phyloP scores from a whole-genome alignment of 1,140 invertebrate genomes.

The Calephelis nemesis region DNA sequence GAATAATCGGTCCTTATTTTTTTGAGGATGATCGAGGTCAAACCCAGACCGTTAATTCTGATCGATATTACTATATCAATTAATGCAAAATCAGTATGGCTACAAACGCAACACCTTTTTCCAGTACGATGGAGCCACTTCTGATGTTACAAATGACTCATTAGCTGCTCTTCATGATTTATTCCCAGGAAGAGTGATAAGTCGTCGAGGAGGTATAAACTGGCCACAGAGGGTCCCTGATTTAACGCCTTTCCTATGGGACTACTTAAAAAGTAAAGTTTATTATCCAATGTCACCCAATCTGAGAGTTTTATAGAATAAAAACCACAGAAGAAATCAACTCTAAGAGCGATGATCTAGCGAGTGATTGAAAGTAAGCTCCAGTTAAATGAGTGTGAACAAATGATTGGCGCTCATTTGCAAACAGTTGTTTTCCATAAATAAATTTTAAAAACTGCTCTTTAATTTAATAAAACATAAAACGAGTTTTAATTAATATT shows the following conservation, averaged over 20 bases:
- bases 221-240: constrained; percentile 27
- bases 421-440: constrained; percentile 21
- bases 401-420: constrained; percentile 24
- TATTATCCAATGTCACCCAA: not conserved
- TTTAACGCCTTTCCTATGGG: constrained; percentile 27
- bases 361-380: constrained; percentile 1
- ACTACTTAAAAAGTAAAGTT: constrained; percentile 17
- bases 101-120: constrained; percentile 27
- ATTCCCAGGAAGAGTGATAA: constrained; percentile 23
- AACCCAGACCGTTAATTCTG: constrained; percentile 21
- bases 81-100: constrained; percentile 23
- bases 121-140: constrained; percentile 24
- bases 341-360: constrained; percentile 5
- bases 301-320: too few species aligned
- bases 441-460: constrained; percentile 23
- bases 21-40: constrained; percentile 27
- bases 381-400: constrained; percentile 22
- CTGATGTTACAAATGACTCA: constrained; percentile 24
- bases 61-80: constrained; percentile 21
- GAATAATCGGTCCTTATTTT: constrained; percentile 29
- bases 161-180: not conserved
- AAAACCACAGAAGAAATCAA: not conserved
- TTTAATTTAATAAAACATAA: constrained; percentile 23
- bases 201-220: constrained; percentile 21
- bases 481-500: constrained; percentile 17